Percentiles rank a stretch among this genome's conserved stretches.
Conservation (phyloP, 2,797 vertebrate species). For the Myotis findleyi region DNA sequence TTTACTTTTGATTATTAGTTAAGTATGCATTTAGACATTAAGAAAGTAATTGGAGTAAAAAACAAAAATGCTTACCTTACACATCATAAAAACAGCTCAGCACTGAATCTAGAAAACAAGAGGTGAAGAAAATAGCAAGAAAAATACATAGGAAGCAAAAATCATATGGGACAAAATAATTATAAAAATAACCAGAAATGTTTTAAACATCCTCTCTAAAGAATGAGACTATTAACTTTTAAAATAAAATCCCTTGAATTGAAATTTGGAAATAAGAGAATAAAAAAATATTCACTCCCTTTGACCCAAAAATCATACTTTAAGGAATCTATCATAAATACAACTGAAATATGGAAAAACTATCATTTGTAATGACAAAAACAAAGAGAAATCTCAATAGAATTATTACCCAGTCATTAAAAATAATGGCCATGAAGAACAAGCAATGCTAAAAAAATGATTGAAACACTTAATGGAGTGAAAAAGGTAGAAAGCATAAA, state of each 20-base stretch:
- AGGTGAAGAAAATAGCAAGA: not conserved
- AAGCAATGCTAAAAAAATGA: conserved; percentile 21
- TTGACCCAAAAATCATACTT: conserved; percentile 40
- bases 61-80: not conserved
- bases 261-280: conserved; percentile 26
- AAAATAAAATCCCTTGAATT: not conserved
- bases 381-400: not conserved
- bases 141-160: conserved; percentile 13
- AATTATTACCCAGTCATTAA: conserved; percentile 31
- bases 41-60: conserved; percentile 3
- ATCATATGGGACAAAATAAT: not conserved
- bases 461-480: not conserved
- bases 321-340: not conserved
- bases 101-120: not conserved
- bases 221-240: not conserved
- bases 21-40: not conserved
- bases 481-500: conserved; percentile 10
- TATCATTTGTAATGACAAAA: not conserved
- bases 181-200: not conserved
- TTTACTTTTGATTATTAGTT: conserved; percentile 11
- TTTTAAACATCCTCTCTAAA: conserved; percentile 14
- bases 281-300: conserved; percentile 43
- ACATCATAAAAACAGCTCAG: conserved; percentile 28
- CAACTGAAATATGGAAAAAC: conserved; percentile 18
- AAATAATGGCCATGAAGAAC: conserved; percentile 10